A percentile compares a stretch with the other conserved stretches of the same genome.
phyloP scores from a whole-genome alignment of 1,140 invertebrate genomes.

The Aleiodes sp. region DNA sequence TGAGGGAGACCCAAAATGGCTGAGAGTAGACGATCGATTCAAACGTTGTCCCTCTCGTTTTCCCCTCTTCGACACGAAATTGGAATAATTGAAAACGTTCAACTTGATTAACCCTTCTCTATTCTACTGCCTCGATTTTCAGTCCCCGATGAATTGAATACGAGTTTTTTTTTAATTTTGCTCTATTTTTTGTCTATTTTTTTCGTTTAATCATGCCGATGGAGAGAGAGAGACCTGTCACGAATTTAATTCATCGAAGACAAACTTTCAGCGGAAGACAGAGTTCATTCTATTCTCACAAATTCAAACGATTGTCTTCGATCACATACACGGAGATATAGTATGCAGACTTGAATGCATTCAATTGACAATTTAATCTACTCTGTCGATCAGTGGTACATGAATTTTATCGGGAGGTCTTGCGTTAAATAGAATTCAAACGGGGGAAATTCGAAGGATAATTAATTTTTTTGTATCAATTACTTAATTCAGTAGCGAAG shows the following conservation, averaged over 20 bases:
- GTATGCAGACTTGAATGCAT: constrained; percentile 10
- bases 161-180: neutral
- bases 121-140: neutral
- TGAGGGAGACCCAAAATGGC: neutral
- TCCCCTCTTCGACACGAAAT: constrained; percentile 1
- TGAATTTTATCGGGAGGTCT: too few species aligned
- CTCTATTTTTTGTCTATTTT: neutral
- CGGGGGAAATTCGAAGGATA: neutral
- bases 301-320: neutral
- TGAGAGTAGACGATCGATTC: constrained; percentile 2
- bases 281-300: too few species aligned
- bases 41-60: too few species aligned
- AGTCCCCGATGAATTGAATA: neutral
- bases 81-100: constrained; percentile 22
- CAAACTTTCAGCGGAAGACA: too few species aligned
- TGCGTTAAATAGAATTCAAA: too few species aligned
- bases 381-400: neutral
- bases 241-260: neutral
- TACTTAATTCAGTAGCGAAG: too few species aligned
- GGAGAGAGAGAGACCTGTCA: neutral
- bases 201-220: neutral
- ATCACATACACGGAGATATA: too few species aligned
- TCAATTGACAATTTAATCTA: constrained; percentile 14
- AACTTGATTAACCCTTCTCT: constrained; percentile 15
- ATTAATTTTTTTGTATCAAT: too few species aligned